Evolutionary conservation across 2,797 vertebrate genomes (phyloP).

Genomic region (Acomys russatus): DNA sequence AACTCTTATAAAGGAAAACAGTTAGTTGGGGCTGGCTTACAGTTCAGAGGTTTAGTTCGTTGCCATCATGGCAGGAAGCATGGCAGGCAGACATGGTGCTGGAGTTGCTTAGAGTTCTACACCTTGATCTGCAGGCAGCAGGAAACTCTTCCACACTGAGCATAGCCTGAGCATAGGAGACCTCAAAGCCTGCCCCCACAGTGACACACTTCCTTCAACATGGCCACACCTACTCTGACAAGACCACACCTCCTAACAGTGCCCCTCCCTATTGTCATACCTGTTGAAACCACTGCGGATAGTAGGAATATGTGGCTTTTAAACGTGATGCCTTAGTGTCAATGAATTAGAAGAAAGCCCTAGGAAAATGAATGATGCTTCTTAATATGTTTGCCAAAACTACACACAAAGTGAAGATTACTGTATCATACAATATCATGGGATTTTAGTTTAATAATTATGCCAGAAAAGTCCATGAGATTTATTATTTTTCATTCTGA

Average conservation of each 20-base stretch:
- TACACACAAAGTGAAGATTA: neutral
- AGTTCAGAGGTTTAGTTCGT: neutral
- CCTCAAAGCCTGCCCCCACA: neutral
- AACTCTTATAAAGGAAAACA: neutral
- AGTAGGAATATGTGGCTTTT: constrained; percentile 34
- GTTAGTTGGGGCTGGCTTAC: neutral
- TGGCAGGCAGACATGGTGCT: neutral
- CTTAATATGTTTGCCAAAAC: constrained; percentile 56
- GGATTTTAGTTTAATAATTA: constrained; percentile 61
- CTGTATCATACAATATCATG: neutral
- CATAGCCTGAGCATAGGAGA: neutral
- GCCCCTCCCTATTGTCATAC: neutral
- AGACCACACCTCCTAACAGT: neutral
- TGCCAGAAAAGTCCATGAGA: constrained; percentile 19
- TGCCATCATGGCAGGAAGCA: neutral
- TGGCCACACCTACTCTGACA: neutral
- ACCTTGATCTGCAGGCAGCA: too few relatives aligned
- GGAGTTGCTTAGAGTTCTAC: neutral
- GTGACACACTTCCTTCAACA: neutral
- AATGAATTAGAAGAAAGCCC: constrained; percentile 20
- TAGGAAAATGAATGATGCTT: constrained; percentile 51
- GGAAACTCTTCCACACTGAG: too few relatives aligned
- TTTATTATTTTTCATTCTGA: constrained; percentile 65
- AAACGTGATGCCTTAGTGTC: constrained; percentile 52
- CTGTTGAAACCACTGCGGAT: neutral